Evolutionary conservation across 2,888 invertebrate genomes (phyloP).

Genomic region (Hesperia comma): DNA sequence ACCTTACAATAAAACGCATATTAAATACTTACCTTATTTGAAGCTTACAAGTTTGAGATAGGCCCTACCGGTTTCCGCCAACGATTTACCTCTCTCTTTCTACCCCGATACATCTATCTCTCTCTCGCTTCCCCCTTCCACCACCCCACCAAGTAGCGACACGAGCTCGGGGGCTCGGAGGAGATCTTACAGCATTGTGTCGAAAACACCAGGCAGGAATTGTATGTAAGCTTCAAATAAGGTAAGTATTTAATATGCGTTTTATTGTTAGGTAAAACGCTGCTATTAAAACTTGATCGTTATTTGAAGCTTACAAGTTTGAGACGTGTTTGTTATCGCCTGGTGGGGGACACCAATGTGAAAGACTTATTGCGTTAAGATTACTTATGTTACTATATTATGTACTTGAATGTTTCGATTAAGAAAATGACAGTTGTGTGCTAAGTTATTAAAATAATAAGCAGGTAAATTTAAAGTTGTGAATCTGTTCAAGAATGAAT

Average conservation of each 20-base stretch:
- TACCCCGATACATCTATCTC: neutral
- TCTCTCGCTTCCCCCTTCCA: neutral
- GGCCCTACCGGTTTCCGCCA: neutral
- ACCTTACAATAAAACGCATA: conserved; percentile 2
- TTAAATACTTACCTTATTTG: conserved; percentile 2
- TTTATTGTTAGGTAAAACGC: too few species aligned
- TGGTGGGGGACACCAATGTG: conserved; percentile 33
- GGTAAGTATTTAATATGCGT: conserved; percentile 18
- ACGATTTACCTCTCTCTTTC: neutral
- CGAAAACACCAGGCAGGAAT: conserved; percentile 31
- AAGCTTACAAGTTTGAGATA: conserved; percentile 12
- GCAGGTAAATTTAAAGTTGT: too few species aligned
- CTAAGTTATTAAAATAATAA: too few species aligned
- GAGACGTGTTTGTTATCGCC: conserved; percentile 30
- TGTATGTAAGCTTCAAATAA: conserved; percentile 35
- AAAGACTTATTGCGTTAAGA: neutral
- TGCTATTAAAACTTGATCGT: too few species aligned
- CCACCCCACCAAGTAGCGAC: neutral
- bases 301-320: too few species aligned
- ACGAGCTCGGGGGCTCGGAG: neutral
- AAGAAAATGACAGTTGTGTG: too few species aligned
- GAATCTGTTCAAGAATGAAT: too few species aligned
- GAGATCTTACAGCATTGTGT: conserved; percentile 10
- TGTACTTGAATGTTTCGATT: too few species aligned
- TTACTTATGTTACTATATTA: too few species aligned